Conservation (phyloP, 37 sponge, comb jelly and placozoan species). For the Cliona cf. orientalis region DNA sequence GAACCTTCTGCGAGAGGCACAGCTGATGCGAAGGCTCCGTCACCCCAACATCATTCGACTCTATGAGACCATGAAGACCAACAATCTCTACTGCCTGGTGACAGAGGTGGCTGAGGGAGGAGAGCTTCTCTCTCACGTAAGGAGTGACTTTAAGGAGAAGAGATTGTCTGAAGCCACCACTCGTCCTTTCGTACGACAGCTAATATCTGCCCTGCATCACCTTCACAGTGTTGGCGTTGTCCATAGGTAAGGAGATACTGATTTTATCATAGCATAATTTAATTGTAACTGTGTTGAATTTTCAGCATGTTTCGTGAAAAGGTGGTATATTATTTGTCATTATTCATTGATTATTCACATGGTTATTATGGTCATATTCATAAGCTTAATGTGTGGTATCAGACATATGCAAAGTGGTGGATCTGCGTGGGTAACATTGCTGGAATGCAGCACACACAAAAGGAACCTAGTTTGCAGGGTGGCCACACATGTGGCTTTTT, state of each 20-base stretch:
- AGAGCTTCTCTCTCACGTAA: conserved; percentile 88
- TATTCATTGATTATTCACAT: too few species aligned
- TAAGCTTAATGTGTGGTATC: too few species aligned
- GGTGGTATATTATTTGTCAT: background rate
- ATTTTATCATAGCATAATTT: too few species aligned
- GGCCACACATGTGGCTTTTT: background rate
- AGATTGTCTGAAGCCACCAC: conserved; percentile 81
- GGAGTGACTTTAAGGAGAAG: conserved; percentile 85
- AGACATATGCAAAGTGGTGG: too few species aligned
- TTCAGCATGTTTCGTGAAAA: background rate
- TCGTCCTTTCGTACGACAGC: conserved; percentile 88
- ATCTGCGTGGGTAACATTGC: too few species aligned
- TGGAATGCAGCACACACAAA: too few species aligned
- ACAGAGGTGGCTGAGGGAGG: conserved; percentile 96
- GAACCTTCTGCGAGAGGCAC: conserved; percentile 93
- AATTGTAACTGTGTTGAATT: background rate
- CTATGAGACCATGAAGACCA: conserved; percentile 97
- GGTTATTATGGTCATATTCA: too few species aligned
- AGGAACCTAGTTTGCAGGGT: too few species aligned
- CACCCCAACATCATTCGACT: conserved; percentile 99
- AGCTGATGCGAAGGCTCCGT: conserved; percentile 87
- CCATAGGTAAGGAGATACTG: conserved; percentile 72
- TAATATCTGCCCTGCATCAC: conserved; percentile 90
- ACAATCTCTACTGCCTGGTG: conserved; percentile 93
- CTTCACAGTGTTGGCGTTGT: conserved; percentile 90